phyloP scores from a whole-genome alignment of 2,113 vertebrate genomes.

The Phylloscopus whistleri region DNA sequence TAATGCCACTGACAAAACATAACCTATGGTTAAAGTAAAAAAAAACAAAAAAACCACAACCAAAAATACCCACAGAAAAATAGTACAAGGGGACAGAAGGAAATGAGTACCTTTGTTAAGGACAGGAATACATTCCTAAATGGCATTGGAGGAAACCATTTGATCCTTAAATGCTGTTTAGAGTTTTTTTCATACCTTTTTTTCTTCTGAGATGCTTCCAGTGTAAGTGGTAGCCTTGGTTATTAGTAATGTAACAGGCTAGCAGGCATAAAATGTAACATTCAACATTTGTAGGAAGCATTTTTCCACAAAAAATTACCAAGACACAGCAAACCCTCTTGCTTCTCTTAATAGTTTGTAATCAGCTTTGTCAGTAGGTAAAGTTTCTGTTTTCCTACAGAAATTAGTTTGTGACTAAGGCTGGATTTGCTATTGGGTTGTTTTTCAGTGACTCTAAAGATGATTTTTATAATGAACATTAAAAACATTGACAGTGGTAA shows the following conservation, averaged over 20 bases:
- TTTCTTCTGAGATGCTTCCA: background rate
- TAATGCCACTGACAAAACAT: background rate
- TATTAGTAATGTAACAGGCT: background rate
- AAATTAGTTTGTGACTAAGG: background rate
- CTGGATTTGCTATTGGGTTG: background rate
- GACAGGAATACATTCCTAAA: background rate
- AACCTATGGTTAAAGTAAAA: background rate
- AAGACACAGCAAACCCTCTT: background rate
- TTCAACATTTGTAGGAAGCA: background rate
- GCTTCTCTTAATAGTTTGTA: background rate
- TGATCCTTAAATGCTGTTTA: background rate
- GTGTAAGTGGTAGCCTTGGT: background rate
- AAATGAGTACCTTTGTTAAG: background rate
- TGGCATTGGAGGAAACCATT: background rate
- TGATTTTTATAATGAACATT: background rate
- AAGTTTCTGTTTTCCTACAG: background rate
- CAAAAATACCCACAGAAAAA: background rate
- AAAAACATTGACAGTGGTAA: background rate
- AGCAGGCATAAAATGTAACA: background rate
- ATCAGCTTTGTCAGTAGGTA: background rate
- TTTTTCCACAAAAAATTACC: background rate
- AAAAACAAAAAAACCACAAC: too few species aligned
- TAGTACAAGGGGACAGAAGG: background rate
- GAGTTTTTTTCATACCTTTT: background rate
- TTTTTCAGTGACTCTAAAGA: background rate